Evolutionary conservation across 2,888 invertebrate species (phyloP), one percentile per base, ranked within the genome.

Genomic region (Celastrina argiolus): DNA sequence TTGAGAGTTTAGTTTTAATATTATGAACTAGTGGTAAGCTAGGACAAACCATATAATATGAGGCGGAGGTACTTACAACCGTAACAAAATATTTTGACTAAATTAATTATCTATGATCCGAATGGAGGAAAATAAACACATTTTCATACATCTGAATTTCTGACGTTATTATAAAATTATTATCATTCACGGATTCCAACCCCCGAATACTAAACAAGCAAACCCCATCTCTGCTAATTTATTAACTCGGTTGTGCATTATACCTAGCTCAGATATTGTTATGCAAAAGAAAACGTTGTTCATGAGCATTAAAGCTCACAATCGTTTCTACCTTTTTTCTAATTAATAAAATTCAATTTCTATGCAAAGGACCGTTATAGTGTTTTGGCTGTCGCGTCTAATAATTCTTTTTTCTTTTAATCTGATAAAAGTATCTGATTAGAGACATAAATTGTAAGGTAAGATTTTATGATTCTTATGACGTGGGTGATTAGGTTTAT

Each of bases 291-390:
- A 5, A 61, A 18, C 14, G 22, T 61, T 39, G 39, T 22, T 18
- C 22, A 22, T 36, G 18, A 1, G 39, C 22, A 22, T 14, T 36
- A 36, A 36, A 61, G 22, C 12, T 61, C 14, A 8, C 2, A 22
- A 39, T 59, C 31, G 16, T 39, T 12, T 61, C 6, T 12, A 18
- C 5, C 16, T 59, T 34, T 36, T 14, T 36, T 61, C 58, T 66
- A 61, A 68, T 68, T 66, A 68, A 51, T 64, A 22, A 31, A 56
- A 26, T 63, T 61, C 10, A 58, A 39, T 64, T 66, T 68, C 59
- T 61, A 66, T 59, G 61, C 18, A 56, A 64, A 58, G 64, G 61
- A 26, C 36, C 16, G 41, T 56, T 56, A 64, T 67, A 39, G n/a
- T 64, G 34, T 31, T 63, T 39, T 56, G 56, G 34, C 56, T 65